Conservation (phyloP, 2,113 vertebrate genomes). For the Bagarius yarrelli region DNA sequence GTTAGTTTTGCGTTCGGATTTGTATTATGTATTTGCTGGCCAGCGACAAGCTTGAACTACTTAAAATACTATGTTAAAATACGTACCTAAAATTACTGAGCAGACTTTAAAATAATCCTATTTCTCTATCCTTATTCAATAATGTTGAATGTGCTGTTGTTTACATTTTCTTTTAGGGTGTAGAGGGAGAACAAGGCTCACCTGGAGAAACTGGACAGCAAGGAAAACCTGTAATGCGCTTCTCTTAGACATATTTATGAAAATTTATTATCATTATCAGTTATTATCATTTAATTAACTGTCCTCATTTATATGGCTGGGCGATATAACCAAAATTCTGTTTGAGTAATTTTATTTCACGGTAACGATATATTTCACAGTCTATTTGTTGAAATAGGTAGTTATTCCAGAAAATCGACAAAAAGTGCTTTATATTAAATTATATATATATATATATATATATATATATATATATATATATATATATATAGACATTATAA, state of each 20-base stretch:
- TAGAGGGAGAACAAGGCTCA: slow-evolving; percentile 86
- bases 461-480: too few species aligned
- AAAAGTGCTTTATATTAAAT: too few species aligned
- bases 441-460: too few species aligned
- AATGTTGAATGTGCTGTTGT: not conserved
- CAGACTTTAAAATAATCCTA: not conserved
- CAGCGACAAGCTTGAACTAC: not conserved
- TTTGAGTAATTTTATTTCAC: too few species aligned
- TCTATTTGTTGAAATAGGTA: too few species aligned
- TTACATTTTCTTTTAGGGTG: slow-evolving; percentile 74
- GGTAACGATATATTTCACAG: too few species aligned
- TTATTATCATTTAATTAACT: not conserved
- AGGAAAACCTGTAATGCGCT: slow-evolving; percentile 89
- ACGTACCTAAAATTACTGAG: not conserved
- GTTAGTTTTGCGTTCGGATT: not conserved
- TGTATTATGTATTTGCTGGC: too few species aligned
- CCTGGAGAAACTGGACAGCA: slow-evolving; percentile 82
- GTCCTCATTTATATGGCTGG: too few species aligned
- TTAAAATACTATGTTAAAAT: not conserved
- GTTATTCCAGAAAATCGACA: too few species aligned
- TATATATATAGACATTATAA: too few species aligned
- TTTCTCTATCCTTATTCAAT: too few species aligned
- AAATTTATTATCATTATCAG: not conserved
- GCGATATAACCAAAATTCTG: too few species aligned
- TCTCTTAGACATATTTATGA: slow-evolving; percentile 41